phyloP scores from a whole-genome alignment of 2,113 vertebrate species.

The Phocoena phocoena region DNA sequence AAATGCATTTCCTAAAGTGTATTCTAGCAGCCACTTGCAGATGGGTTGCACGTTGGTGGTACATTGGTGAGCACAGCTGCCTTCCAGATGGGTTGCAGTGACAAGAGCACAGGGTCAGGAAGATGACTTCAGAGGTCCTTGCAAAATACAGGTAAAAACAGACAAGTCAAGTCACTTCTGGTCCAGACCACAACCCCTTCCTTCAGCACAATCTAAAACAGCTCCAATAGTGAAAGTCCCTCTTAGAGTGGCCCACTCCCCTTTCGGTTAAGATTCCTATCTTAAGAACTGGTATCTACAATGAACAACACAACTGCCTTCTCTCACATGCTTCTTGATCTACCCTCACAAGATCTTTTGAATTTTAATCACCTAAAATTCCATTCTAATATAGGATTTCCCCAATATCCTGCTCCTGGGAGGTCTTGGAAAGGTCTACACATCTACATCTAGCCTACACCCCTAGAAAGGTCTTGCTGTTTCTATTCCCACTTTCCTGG shows the following conservation, averaged over 20 bases:
- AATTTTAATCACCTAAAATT: not conserved
- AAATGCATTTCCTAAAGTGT: not conserved
- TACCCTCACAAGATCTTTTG: not conserved
- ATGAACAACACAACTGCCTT: not conserved
- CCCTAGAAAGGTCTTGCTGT: not conserved
- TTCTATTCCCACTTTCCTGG: not conserved
- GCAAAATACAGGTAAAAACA: not conserved
- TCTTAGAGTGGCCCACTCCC: not conserved
- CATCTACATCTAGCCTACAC: not conserved
- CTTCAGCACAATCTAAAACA: not conserved
- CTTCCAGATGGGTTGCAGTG: not conserved
- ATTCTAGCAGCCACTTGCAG: not conserved
- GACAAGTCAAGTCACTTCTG: not conserved
- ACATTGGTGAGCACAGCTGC: too few species aligned
- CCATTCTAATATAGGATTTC: not conserved
- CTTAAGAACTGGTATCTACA: not conserved
- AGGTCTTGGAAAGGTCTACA: not conserved
- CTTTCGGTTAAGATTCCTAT: not conserved
- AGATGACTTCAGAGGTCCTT: not conserved
- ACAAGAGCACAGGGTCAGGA: not conserved
- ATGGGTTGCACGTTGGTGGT: too few species aligned
- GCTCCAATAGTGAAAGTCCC: not conserved
- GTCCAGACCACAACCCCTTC: not conserved
- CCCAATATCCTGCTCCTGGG: not conserved
- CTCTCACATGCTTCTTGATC: not conserved